Percentiles rank a stretch among this genome's conserved stretches.
phyloP scores from a whole-genome alignment of 2,113 vertebrate genomes.

The Pseudolaguvia tuberculata region DNA sequence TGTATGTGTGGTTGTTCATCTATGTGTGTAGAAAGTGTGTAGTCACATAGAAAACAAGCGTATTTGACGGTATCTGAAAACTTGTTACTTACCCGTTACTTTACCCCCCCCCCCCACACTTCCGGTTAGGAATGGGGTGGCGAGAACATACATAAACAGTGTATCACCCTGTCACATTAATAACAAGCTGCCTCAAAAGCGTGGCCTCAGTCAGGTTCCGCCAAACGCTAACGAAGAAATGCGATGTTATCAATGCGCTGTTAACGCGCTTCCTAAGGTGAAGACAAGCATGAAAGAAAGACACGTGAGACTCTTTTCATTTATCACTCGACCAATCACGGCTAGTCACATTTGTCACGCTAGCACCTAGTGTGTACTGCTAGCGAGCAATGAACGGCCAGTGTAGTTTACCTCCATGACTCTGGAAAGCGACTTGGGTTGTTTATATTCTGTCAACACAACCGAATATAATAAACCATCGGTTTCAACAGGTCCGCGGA shows the following conservation, averaged over 20 bases:
- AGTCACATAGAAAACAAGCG: no score
- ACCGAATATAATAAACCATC: conserved; percentile 44
- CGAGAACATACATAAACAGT: conserved; percentile 37
- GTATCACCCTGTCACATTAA: conserved; percentile 38
- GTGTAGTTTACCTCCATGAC: conserved; percentile 37
- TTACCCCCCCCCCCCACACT: no score
- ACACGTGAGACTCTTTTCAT: conserved; percentile 38
- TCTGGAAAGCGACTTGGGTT: conserved; percentile 27
- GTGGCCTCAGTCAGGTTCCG: conserved; percentile 34
- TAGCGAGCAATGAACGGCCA: conserved; percentile 57
- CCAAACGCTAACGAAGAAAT: conserved; percentile 45
- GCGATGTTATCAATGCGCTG: conserved; percentile 45
- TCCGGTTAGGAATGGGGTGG: conserved; percentile 36
- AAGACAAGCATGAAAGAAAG: conserved; percentile 59
- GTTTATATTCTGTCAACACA: conserved; percentile 49
- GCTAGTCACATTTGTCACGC: conserved; percentile 35
- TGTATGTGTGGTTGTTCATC: no score
- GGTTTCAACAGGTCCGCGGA: conserved; percentile 31
- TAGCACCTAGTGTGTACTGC: conserved; percentile 31
- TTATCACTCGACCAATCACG: conserved; percentile 57
- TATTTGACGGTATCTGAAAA: background rate
- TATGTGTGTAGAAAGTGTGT: no score
- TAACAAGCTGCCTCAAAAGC: conserved; percentile 41
- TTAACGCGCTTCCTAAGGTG: conserved; percentile 46
- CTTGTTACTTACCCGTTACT: background rate